Base-by-base conservation (phyloP, 2,797 vertebrate genomes). In the Sebastes reedi region DNA sequence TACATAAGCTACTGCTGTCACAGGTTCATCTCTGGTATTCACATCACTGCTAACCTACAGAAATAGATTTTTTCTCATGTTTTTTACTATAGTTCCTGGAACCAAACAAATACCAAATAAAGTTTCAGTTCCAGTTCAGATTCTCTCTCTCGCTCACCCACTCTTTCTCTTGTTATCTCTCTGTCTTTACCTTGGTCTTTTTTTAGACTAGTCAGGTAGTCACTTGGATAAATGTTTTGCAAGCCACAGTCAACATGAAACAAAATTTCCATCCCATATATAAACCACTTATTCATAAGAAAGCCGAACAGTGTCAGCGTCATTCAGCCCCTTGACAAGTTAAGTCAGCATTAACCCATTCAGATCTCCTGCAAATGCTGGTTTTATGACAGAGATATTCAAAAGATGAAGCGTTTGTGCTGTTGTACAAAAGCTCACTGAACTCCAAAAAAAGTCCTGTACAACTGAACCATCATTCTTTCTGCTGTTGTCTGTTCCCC, bases 101-200 rank as follows among this genome's bases (percentile, higher is more conserved):
- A 84, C 69, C 66, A 71, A 86, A 72, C 54, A 79, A 78, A 66
- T 12, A 72, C 56, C 25, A 70, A 70, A 85, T 52, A 71, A 67
- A 67, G 84, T 88, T 90, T 90, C 82, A 79, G 74, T 90, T 89
- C 75, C 70, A 81, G 32, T 78, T 86, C 59, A 71, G 70, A 74
- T 71, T 80, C 70, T 83, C 54, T 77, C 61, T 79, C 74, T 71
- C n/a, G 2, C 25, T 70, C 80, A 60, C 66, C 59, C 76, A 74
- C 82, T 80, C 72, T 54, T 24, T 70, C 8, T 72, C 36, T 60
- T 27, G 27, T 32, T 73, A 56, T 62, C 20, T 30, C 24, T 61
- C 55, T 3, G 6, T 14, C 34, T 62, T 54, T 56, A 16, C 18
- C 34, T 65, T 29, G 3, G 14, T 70, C 66, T 86, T 68, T 85